Evolutionary conservation across 2,797 vertebrate genomes (phyloP).

Genomic region (Rhynchonycteris naso): DNA sequence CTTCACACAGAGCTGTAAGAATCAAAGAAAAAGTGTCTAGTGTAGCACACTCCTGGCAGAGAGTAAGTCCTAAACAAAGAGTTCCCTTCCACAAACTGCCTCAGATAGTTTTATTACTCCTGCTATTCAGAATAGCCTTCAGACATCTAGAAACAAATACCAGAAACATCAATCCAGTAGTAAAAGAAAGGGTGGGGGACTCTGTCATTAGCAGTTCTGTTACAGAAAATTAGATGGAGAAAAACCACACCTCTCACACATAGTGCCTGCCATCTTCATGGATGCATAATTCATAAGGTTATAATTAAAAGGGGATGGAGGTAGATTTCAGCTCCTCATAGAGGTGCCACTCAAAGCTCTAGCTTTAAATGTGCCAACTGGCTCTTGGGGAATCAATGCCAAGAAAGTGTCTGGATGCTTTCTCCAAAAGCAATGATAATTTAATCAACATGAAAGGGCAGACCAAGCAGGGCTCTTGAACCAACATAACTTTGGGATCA

Average conservation of each 20-base stretch:
- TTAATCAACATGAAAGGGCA: background rate
- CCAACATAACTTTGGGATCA: background rate
- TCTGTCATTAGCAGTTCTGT: background rate
- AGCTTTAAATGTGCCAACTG: conserved; percentile 11
- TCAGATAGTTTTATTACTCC: background rate
- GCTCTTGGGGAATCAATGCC: background rate
- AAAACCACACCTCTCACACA: background rate
- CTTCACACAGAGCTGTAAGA: background rate
- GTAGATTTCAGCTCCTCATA: background rate
- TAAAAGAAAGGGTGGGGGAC: background rate
- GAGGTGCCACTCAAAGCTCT: conserved; percentile 32
- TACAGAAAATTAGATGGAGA: conserved; percentile 29
- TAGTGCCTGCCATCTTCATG: background rate
- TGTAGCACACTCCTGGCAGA: background rate
- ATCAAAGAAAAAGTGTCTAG: background rate
- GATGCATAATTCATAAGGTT: conserved; percentile 57
- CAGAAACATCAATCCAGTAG: background rate
- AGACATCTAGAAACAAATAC: background rate
- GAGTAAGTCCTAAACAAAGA: background rate
- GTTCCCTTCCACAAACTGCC: background rate
- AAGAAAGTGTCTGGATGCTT: background rate
- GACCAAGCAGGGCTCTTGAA: background rate
- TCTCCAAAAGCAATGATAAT: conserved; percentile 49
- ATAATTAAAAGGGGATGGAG: conserved; percentile 53
- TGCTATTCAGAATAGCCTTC: background rate